Base-by-base conservation (phyloP, 2,888 invertebrate genomes). In the Tridacna crocea region DNA sequence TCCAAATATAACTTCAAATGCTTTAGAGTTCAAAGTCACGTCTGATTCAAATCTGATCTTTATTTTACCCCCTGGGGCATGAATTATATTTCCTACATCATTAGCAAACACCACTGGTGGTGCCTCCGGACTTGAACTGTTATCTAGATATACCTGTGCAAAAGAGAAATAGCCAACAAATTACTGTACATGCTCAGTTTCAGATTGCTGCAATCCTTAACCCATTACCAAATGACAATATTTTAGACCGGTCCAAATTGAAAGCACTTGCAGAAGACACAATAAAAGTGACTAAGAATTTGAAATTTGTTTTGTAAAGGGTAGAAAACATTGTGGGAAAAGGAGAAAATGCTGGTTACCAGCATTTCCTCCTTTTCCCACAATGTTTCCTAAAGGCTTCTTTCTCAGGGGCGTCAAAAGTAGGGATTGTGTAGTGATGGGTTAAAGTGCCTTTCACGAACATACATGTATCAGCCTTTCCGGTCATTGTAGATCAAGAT, bases 11-110 rank as follows among this genome's bases (percentile, higher is more conserved):
- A 75, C 27, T 15, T 24, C n/a, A 72, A 75, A 78, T 15, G 22
- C 27, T 17, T 46, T 24, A n/a, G 82, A 82, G 27, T 75, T 70
- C 17, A 82, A 48, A 17, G 78, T 75, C 13, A 72, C 60, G 66
- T 82, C 82, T 22, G 82, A 75, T 10, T 65, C 26, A 12, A 82
- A 72, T 11, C 46, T 26, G 12, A 82, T 24, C 10, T 65, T 72
- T 15, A 75, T 60, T 24, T 36, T 68, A 58, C 82, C 82, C n/a
- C 65, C 68, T 11, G 73, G 36, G n/a, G 73, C 74, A 68, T 58
- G 65, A 17, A 76, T 72, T 11, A 80, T 72, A n/a, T 73, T 72
- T 15, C 15, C 73, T 11, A 58, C 73, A 74, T 22, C 24, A 60
- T 70, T 27, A 22, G 72, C 58, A 61, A 66, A 66, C 46, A 46